phyloP scores from a whole-genome alignment of 2,113 vertebrate genomes.

The Sula dactylatra region DNA sequence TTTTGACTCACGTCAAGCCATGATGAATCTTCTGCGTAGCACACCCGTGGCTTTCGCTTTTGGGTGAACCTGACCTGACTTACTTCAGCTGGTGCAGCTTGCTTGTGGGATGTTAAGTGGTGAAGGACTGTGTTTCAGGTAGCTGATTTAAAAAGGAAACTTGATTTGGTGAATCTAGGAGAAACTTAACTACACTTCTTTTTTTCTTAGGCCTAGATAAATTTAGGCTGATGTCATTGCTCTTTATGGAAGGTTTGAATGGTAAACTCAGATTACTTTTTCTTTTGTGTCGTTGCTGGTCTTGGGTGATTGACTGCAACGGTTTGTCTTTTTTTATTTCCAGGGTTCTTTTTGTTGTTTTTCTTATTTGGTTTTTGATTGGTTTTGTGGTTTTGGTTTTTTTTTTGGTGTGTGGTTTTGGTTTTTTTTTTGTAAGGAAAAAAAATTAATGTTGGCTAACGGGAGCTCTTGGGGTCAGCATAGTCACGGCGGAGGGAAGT shows the following conservation, averaged over 20 bases:
- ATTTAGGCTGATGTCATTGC: background rate
- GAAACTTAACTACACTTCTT: background rate
- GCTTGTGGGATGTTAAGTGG: background rate
- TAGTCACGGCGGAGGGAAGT: background rate
- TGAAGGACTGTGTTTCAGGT: accelerated
- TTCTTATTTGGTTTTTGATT: background rate
- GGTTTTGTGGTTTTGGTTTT: too few relatives aligned
- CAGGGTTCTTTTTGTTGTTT: background rate
- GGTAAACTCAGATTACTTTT: background rate
- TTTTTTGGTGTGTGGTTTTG: too few relatives aligned
- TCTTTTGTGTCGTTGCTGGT: background rate
- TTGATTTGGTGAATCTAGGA: background rate
- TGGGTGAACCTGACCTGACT: background rate
- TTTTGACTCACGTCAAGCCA: accelerated
- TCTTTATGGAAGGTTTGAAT: background rate
- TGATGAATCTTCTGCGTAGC: background rate
- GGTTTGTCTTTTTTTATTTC: background rate
- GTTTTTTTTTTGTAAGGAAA: background rate
- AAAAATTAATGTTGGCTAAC: background rate
- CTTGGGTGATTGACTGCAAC: background rate
- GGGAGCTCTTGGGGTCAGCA: background rate
- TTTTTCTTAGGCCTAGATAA: background rate
- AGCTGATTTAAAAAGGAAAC: background rate
- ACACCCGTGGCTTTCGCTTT: accelerated
- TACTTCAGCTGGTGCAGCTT: background rate